Evolutionary conservation across 2,797 vertebrate species (phyloP).

Genomic region (Morus bassanus): DNA sequence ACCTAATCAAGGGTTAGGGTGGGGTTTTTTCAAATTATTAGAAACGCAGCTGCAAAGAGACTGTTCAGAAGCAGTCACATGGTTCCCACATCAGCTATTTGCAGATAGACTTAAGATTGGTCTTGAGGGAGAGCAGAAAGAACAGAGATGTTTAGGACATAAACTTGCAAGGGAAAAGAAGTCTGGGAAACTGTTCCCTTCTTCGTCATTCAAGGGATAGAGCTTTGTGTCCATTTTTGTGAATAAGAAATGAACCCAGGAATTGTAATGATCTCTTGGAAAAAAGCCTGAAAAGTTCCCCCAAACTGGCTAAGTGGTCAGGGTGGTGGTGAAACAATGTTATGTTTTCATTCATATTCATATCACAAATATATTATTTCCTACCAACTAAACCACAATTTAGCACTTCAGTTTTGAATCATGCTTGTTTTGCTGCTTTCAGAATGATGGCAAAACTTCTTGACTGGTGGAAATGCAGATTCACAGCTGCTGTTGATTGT

Average conservation of each 20-base stretch:
- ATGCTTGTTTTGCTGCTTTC: slow-evolving; percentile 9
- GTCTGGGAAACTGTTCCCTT: neutral
- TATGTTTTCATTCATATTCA: neutral
- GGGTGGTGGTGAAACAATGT: neutral
- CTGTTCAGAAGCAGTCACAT: neutral
- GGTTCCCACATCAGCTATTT: neutral
- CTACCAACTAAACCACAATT: neutral
- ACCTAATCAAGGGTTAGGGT: neutral
- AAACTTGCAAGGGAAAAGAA: neutral
- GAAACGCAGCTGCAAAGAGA: neutral
- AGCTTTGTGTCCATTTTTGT: neutral
- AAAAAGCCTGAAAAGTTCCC: neutral
- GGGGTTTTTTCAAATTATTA: neutral
- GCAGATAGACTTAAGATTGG: neutral
- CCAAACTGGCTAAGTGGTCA: neutral
- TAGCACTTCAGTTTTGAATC: slow-evolving; percentile 16
- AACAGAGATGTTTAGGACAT: neutral
- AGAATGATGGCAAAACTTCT: neutral
- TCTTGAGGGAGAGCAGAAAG: neutral
- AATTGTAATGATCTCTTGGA: neutral
- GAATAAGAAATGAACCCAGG: neutral
- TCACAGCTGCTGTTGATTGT: slow-evolving; percentile 54
- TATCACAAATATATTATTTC: neutral
- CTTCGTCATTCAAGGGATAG: neutral
- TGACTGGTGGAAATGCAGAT: neutral